Percentiles rank a stretch among this genome's conserved stretches.
These are phyloP conservation scores for Octodon degus DNA, from an alignment of 2,113 vertebrate species.

Conservation along the genomic window DNA sequence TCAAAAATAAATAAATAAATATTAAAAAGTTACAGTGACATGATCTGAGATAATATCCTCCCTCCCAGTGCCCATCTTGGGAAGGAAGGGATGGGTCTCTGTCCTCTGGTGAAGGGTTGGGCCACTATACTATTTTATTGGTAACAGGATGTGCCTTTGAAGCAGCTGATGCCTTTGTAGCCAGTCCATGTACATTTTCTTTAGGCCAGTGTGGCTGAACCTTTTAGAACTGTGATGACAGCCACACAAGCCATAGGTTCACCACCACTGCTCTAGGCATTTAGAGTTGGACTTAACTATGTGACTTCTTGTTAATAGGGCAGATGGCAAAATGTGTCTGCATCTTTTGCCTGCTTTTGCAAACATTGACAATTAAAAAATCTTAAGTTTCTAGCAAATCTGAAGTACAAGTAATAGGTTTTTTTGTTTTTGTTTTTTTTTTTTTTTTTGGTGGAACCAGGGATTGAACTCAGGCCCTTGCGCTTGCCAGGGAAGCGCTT, in stretches of 20 bases:
- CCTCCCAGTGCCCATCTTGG: background rate
- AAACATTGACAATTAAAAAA: conserved; percentile 72
- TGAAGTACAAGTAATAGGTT: conserved; percentile 49
- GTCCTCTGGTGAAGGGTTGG: no score
- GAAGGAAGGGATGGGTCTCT: background rate
- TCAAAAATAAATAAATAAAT: background rate
- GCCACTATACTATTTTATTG: background rate
- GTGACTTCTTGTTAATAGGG: conserved; percentile 67
- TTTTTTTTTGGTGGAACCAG: no score
- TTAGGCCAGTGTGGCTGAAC: background rate
- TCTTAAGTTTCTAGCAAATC: conserved; percentile 64
- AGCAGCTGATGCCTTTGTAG: conserved; percentile 38
- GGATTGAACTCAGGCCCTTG: no score
- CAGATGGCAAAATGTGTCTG: conserved; percentile 53
- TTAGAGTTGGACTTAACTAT: conserved; percentile 73
- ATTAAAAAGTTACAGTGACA: background rate
- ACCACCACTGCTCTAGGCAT: conserved; percentile 31
- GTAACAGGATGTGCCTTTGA: background rate
- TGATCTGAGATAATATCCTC: background rate
- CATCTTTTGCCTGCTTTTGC: conserved; percentile 65
- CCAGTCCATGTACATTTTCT: conserved; percentile 27
- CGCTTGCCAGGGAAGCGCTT: no score
- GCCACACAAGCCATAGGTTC: background rate
- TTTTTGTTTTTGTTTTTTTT: no score
- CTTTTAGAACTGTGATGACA: background rate